Percentiles rank a stretch among this genome's conserved stretches.
Conservation (phyloP, 2,113 vertebrate genomes). For the Sigmodon hispidus region DNA sequence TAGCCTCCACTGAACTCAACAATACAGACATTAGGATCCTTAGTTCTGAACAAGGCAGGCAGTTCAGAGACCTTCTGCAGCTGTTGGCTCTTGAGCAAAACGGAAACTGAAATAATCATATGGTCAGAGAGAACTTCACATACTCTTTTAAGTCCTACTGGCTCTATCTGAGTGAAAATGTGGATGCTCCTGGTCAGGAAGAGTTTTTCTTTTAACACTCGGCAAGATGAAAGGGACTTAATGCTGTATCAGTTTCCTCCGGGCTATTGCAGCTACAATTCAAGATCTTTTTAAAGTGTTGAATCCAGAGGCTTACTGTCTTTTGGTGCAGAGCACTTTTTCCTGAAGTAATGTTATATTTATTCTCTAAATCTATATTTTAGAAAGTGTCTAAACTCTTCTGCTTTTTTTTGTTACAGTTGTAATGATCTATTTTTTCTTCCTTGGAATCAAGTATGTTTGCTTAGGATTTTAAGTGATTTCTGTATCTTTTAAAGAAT, state of each 20-base stretch:
- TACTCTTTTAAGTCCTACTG: not conserved
- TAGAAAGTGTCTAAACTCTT: not conserved
- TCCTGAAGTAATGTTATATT: constrained; percentile 38
- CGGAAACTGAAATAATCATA: constrained; percentile 44
- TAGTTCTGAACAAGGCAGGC: not conserved
- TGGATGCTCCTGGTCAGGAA: constrained; percentile 40
- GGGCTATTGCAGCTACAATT: constrained; percentile 1
- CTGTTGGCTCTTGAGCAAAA: constrained; percentile 15
- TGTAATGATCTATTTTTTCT: not conserved
- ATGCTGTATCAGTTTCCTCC: constrained; percentile 45
- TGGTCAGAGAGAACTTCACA: constrained; percentile 50
- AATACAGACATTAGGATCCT: not conserved
- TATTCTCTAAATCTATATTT: constrained; percentile 41
- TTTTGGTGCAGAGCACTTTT: constrained; percentile 47
- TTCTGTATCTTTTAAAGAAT: constrained; percentile 42
- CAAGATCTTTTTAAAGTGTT: constrained; percentile 57
- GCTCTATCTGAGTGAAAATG: constrained; percentile 53
- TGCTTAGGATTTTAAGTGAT: constrained; percentile 23
- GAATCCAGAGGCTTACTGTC: constrained; percentile 33
- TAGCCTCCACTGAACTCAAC: not conserved
- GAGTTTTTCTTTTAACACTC: constrained; percentile 56
- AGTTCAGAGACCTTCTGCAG: constrained; percentile 27
- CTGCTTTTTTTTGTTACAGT: not conserved
- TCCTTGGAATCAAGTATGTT: constrained; percentile 31
- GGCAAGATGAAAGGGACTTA: constrained; percentile 60